Percentiles rank a stretch among this genome's conserved stretches.
These are phyloP conservation scores for Luehdorfia chinensis DNA, from an alignment of 1,140 invertebrate species.

Conservation along the genomic window DNA sequence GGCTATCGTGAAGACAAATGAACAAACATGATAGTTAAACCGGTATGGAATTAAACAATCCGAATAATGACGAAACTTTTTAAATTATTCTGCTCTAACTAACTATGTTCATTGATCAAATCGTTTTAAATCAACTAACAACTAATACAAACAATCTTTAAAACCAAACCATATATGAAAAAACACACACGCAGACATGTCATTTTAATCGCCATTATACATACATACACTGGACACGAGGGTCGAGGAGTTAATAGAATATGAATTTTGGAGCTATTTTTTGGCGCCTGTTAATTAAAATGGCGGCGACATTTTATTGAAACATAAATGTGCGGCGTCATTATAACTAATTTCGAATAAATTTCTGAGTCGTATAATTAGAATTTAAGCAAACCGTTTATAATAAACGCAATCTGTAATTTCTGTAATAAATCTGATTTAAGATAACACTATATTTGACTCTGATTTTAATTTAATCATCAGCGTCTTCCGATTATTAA, in stretches of 20 bases:
- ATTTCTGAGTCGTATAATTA: too few relatives aligned
- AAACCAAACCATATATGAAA: not conserved
- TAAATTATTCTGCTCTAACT: not conserved
- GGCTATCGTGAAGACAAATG: conserved; percentile 13
- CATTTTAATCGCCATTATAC: not conserved
- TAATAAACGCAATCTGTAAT: too few relatives aligned
- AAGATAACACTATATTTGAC: too few relatives aligned
- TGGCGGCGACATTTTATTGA: too few relatives aligned
- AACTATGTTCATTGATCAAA: conserved; percentile 6
- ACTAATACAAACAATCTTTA: conserved; percentile 4
- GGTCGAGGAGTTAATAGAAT: not conserved
- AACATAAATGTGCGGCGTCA: too few relatives aligned
- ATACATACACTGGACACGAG: too few relatives aligned
- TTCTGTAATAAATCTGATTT: too few relatives aligned
- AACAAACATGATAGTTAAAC: conserved; percentile 4
- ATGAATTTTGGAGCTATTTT: conserved; percentile 1
- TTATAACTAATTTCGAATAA: too few relatives aligned
- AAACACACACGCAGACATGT: too few relatives aligned
- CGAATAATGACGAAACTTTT: not conserved
- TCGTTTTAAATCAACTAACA: conserved; percentile 6
- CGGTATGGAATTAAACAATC: conserved; percentile 5
- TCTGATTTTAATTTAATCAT: too few relatives aligned
- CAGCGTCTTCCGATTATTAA: too few relatives aligned
- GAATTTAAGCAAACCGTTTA: too few relatives aligned
- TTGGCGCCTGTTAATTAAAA: not conserved